These are phyloP conservation scores for Melozone crissalis DNA, from an alignment of 2,113 vertebrate species.

Conservation along the genomic window DNA sequence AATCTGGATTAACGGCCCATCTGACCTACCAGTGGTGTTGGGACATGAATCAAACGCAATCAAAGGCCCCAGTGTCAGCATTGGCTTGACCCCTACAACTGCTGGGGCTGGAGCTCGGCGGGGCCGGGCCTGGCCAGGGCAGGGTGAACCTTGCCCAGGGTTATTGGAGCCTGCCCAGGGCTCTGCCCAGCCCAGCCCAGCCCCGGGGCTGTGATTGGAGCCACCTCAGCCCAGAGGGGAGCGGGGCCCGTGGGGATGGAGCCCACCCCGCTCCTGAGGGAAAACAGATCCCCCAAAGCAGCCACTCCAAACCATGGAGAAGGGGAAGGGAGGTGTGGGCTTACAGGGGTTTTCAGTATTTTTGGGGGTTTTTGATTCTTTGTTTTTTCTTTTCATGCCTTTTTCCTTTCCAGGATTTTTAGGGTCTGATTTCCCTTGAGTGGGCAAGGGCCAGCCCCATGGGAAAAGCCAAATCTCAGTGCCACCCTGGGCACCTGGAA, in stretches of 20 bases:
- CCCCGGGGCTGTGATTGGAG: neutral
- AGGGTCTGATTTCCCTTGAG: neutral
- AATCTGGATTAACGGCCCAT: slow-evolving; percentile 13
- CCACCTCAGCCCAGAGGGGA: fast-evolving
- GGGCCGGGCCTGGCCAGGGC: neutral
- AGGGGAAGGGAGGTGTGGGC: neutral
- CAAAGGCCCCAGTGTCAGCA: slow-evolving; percentile 63
- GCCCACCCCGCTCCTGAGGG: fast-evolving
- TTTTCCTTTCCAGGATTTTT: neutral
- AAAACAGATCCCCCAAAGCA: neutral
- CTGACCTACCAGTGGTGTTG: slow-evolving; percentile 43
- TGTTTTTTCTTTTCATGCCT: fast-evolving
- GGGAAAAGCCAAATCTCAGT: neutral
- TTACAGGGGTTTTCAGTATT: neutral
- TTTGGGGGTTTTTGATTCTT: neutral
- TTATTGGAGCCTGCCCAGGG: neutral
- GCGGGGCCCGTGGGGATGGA: fast-evolving
- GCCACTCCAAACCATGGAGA: neutral
- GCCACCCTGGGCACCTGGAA: neutral
- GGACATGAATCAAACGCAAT: slow-evolving; percentile 72
- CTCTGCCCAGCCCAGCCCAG: neutral
- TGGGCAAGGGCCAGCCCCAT: fast-evolving
- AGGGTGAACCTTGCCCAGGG: neutral
- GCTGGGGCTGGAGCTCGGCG: fast-evolving
- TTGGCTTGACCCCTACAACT: slow-evolving; percentile 37